These are phyloP conservation scores for Schizothorax lantsangensis DNA, from an alignment of 2,797 vertebrate species.

Conservation along the genomic window DNA sequence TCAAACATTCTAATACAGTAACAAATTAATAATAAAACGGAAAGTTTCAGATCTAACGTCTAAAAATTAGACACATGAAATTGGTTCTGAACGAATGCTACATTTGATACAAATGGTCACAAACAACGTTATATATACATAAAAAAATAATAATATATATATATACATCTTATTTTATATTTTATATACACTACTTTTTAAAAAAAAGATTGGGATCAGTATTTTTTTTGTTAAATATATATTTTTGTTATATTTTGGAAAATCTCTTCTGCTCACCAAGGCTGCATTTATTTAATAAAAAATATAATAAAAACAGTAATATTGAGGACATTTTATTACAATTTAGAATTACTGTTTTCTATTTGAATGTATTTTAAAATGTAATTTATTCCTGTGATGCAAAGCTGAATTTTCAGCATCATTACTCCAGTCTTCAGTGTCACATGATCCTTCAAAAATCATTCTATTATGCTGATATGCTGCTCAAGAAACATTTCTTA, in stretches of 20 bases:
- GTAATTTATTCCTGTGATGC: neutral
- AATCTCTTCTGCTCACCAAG: neutral
- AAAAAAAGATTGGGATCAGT: neutral
- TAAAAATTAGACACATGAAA: neutral
- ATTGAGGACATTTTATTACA: neutral
- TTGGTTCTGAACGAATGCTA: neutral
- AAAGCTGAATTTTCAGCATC: neutral
- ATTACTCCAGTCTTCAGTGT: neutral
- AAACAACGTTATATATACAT: neutral
- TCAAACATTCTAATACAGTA: neutral
- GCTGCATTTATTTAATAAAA: neutral
- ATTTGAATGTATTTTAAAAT: neutral
- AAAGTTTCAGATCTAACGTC: neutral
- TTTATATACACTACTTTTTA: neutral
- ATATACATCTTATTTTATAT: neutral
- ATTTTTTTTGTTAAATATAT: neutral
- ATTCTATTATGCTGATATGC: neutral
- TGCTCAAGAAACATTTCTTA: neutral
- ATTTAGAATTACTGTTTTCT: neutral
- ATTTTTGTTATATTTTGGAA: neutral
- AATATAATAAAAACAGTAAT: neutral
- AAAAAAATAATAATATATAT: no score
- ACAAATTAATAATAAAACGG: neutral
- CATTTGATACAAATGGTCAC: neutral
- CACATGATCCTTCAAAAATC: neutral